Evolutionary conservation across 2,113 vertebrate genomes (phyloP), one percentile per base, ranked within the genome.

Genomic region (Diglossa brunneiventris): DNA sequence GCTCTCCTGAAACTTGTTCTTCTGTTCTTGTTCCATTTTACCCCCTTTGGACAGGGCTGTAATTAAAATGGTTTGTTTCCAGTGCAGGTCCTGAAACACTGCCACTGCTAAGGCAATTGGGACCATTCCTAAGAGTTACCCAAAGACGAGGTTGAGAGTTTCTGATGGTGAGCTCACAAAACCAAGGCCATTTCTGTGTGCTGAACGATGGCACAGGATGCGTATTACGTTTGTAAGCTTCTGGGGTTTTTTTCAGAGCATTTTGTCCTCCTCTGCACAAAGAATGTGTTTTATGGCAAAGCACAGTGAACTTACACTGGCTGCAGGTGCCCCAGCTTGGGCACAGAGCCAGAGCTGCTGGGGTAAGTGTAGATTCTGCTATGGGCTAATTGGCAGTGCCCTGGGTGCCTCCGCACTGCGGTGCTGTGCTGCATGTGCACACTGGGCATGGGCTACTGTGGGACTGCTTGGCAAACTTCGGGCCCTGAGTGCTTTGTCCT

Each of bases 381-480:
- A 16, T 3, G 30, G 67, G 44, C 42, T 21, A 1, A 7, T 6
- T 15, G 52, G 9, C 33, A 33, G 19, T 53, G 75, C 28, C 52
- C 27, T 0, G 1, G 50, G 15, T 42, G 27, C 33, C 39, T 31
- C 27, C 12, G 1, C 55, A 0, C 52, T 30, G 28, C 28, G 0
- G 15, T 12, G 82, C 81, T 24, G 61, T 7, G n/a, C 77, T 16
- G 2, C 1, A 0, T 7, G 76, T 17, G 17, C 30, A 1, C 37
- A 0, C 15, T 1, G 9, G 46, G 50, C 72, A 2, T 0, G 1
- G 46, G 23, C 4, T 2, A 1, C 41, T 0, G 13, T 15, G 15
- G 6, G 47, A 6, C 69, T 74, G 62, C 55, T 27, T 1, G 0
- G 76, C 35, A 33, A 13, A 17, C n/a, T 41, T 20, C 1, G 1